Evolutionary conservation across 2,113 vertebrate genomes (phyloP), one percentile per base, ranked within the genome.

Genomic region (Todiramphus saurophagus): DNA sequence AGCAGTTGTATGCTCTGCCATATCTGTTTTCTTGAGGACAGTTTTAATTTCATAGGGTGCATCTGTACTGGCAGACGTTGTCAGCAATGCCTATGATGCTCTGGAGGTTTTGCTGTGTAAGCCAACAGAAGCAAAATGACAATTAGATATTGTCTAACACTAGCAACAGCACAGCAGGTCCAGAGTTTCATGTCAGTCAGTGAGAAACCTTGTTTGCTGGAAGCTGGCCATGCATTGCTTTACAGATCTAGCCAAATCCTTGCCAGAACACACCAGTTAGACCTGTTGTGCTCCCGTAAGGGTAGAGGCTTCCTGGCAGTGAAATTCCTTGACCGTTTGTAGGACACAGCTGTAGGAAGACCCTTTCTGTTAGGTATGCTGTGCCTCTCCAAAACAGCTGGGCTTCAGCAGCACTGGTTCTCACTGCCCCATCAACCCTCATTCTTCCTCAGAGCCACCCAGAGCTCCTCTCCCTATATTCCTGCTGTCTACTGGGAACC

Each of bases 171-270:
- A 78, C 89, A 94, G 89, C 70, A 69, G 89, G 93, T 94, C 94
- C 85, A 95, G 75, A 80, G 94, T 92, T 94, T 75, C 70, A 83
- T 89, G 82, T 96, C 95, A 95, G 59, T 97, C 72, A 72, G 44
- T 69, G 67, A 97, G 87, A 90, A 96, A 89, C 79, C 76, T 94
- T 92, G 83, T 95, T 93, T 95, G 76, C 80, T 95, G 90, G 92
- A 93, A 89, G 78, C 81, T 73, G 53, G 89, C 92, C 90, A 84
- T 75, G 66, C 72, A 72, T 76, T 90, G 66, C 90, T 87, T 78
- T 78, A 82, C 80, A 73, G 69, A 92, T 73, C 58, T 44, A 75
- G 94, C 75, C 91, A 96, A 90, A 92, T 94, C 68, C 82, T 92
- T 88, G 90, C 62, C 92, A 96, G 82, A 94, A 69, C 60, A 94